Percentiles rank a stretch among this genome's conserved stretches.
phyloP scores from a whole-genome alignment of 2,888 invertebrate genomes.

The Tethea ocularis region DNA sequence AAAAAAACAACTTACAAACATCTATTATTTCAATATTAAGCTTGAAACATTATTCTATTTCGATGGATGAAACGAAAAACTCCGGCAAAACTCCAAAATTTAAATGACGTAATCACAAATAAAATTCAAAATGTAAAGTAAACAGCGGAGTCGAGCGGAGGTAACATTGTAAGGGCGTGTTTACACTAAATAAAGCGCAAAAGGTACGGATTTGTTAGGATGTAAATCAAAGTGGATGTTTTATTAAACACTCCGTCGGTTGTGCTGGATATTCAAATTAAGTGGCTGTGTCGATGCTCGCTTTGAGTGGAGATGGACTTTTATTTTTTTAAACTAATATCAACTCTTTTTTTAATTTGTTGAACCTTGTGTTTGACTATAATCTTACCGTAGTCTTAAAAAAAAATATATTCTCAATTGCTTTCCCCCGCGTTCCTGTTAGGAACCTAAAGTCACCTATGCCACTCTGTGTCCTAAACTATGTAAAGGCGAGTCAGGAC shows the following conservation, averaged over 20 bases:
- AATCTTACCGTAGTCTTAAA: no score
- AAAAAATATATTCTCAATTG: no score
- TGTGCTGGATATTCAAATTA: constrained; percentile 81
- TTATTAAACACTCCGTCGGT: constrained; percentile 79
- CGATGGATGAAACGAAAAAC: constrained; percentile 26
- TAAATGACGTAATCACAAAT: constrained; percentile 44
- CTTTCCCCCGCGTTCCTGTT: no score
- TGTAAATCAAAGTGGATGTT: constrained; percentile 82
- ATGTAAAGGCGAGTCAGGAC: no score
- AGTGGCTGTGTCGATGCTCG: constrained; percentile 68
- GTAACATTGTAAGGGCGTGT: constrained; percentile 61
- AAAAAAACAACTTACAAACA: no score
- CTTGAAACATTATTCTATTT: neutral
- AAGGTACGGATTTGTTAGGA: constrained; percentile 79
- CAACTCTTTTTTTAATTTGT: no score
- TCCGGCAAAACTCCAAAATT: constrained; percentile 53
- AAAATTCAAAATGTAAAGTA: constrained; percentile 18
- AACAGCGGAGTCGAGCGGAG: constrained; percentile 14
- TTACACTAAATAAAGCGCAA: constrained; percentile 73
- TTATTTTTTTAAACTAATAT: neutral
- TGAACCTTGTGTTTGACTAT: no score
- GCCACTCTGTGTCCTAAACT: no score
- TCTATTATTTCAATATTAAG: no score
- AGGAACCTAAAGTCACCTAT: no score
- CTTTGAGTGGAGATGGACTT: constrained; percentile 43